Evolutionary conservation across 2,113 vertebrate genomes (phyloP).

Genomic region (Spermophilus dauricus): DNA sequence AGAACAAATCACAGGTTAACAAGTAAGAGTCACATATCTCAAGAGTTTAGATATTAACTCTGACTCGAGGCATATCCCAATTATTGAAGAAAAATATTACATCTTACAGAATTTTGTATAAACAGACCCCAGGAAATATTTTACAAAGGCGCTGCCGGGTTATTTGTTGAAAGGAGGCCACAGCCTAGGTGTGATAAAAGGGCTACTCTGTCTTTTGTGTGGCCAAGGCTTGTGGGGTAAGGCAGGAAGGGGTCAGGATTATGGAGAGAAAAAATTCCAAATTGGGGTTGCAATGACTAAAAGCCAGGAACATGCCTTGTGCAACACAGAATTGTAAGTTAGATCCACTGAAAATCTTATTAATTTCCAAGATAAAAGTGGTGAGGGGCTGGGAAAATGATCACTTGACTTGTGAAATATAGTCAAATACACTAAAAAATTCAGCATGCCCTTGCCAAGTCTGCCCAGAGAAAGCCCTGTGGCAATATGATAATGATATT

Average conservation of each 20-base stretch:
- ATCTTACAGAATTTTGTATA: slow-evolving; percentile 71
- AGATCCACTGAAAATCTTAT: slow-evolving; percentile 22
- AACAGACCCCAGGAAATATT: slow-evolving; percentile 76
- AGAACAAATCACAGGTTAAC: slow-evolving; percentile 80
- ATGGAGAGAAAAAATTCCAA: slow-evolving; percentile 65
- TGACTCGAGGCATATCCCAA: slow-evolving; percentile 68
- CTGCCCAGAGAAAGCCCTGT: not conserved
- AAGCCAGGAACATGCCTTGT: slow-evolving; percentile 40
- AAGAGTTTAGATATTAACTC: slow-evolving; percentile 68
- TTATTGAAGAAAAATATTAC: slow-evolving; percentile 62
- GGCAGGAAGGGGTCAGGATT: slow-evolving; percentile 40
- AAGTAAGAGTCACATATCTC: slow-evolving; percentile 69
- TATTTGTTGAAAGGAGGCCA: slow-evolving; percentile 64
- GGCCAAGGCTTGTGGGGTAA: slow-evolving; percentile 38
- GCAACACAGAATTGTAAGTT: slow-evolving; percentile 45
- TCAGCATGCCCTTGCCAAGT: not conserved
- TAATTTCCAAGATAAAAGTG: slow-evolving; percentile 47
- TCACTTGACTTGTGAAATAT: not conserved
- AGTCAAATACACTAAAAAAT: not conserved
- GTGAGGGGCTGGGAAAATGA: not conserved
- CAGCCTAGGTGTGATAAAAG: slow-evolving; percentile 48
- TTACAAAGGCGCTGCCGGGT: slow-evolving; percentile 45
- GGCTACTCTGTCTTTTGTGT: slow-evolving; percentile 65
- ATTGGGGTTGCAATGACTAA: slow-evolving; percentile 57
- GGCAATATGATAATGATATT: not conserved